These are phyloP conservation scores for Syngnathus typhle DNA, from an alignment of 2,113 vertebrate species.

Conservation along the genomic window DNA sequence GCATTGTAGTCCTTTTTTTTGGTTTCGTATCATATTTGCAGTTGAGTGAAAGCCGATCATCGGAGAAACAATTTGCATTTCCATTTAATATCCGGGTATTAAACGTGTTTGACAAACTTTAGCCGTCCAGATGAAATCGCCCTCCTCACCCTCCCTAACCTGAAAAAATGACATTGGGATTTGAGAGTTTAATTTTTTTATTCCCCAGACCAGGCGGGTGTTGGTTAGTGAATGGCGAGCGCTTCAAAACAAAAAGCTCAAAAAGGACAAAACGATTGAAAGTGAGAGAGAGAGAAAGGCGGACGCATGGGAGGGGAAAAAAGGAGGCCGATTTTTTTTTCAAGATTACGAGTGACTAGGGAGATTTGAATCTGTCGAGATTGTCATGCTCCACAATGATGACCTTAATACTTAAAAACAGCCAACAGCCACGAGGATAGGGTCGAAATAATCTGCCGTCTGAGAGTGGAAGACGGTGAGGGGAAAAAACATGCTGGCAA, in stretches of 20 bases:
- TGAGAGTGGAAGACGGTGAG: not conserved
- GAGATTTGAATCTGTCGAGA: constrained; percentile 37
- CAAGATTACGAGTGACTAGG: constrained; percentile 41
- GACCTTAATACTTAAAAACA: constrained; percentile 57
- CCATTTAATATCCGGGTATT: not conserved
- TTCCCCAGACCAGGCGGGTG: not conserved
- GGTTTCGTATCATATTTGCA: not conserved
- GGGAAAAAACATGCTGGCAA: constrained; percentile 6
- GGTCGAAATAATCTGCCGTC: not conserved
- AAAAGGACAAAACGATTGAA: constrained; percentile 24
- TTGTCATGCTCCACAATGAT: constrained; percentile 32
- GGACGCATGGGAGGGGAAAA: not conserved
- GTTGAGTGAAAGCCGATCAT: not conserved
- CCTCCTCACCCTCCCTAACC: not conserved
- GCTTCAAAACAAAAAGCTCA: constrained; percentile 19
- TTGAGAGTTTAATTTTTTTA: not conserved
- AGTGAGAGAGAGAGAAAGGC: not conserved
- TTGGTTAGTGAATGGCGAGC: not conserved
- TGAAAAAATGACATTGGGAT: constrained; percentile 9
- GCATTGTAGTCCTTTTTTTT: not conserved
- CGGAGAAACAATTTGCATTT: not conserved
- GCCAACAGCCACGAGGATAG: not conserved
- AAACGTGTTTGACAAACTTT: not conserved
- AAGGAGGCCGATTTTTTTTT: constrained; percentile 37
- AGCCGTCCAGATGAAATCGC: not conserved